Conservation (phyloP, 2,888 invertebrate species). For the Orchesella flavescens region DNA sequence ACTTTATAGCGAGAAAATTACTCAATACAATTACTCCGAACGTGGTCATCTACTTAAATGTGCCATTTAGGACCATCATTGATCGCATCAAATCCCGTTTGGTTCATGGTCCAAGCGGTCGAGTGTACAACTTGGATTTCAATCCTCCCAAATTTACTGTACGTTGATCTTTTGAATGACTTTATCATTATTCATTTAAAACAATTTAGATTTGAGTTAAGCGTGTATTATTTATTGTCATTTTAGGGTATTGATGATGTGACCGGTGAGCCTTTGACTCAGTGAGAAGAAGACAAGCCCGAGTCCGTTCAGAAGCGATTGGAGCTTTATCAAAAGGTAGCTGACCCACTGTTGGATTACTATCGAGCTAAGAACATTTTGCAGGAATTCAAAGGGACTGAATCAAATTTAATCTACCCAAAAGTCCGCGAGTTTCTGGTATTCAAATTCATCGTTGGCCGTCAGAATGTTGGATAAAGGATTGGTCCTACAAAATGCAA, state of each 20-base stretch:
- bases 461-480: neutral
- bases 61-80: constrained; percentile 89
- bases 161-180: constrained; percentile 72
- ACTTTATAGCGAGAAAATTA: too few relatives aligned
- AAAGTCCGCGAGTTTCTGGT: constrained; percentile 79
- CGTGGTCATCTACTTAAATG: constrained; percentile 88
- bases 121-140: constrained; percentile 94
- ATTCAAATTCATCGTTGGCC: neutral
- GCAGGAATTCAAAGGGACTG: constrained; percentile 86
- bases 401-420: constrained; percentile 96
- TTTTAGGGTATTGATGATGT: constrained; percentile 88
- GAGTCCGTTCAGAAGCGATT: constrained; percentile 88
- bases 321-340: constrained; percentile 75
- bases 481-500: too few relatives aligned
- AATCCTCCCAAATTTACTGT: constrained; percentile 90
- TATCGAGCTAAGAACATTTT: constrained; percentile 84
- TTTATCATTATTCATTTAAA: neutral
- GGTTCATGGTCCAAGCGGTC: constrained; percentile 91
- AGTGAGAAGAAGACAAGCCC: constrained; percentile 92
- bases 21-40: too few relatives aligned
- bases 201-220: neutral
- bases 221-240: neutral
- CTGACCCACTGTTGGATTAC: constrained; percentile 88
- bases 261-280: constrained; percentile 90
- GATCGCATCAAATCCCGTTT: constrained; percentile 90